phyloP scores from a whole-genome alignment of 2,797 vertebrate genomes.

The Onychomys torridus region DNA sequence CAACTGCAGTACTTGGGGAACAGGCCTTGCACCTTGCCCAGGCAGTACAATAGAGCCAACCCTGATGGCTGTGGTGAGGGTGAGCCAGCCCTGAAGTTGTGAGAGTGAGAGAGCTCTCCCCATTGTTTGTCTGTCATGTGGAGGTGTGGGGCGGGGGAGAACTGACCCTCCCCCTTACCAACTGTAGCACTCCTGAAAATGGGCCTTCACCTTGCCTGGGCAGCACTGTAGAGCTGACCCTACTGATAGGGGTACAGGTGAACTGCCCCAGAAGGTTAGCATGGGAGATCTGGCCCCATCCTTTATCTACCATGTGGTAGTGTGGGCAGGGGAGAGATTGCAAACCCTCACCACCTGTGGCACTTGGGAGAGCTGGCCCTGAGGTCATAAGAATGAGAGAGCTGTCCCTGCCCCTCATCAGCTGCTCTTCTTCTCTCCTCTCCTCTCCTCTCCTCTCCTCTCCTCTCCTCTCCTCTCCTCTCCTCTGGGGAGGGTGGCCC shows the following conservation, averaged over 20 bases:
- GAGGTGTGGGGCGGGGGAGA: too few species aligned
- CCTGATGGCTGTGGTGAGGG: too few species aligned
- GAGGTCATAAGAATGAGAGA: too few species aligned
- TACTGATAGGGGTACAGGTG: background rate
- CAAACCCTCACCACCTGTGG: background rate
- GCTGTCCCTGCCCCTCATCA: background rate
- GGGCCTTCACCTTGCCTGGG: background rate
- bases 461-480: too few species aligned
- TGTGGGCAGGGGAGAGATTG: background rate
- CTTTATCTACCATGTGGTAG: background rate
- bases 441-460: too few species aligned
- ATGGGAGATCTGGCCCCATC: background rate
- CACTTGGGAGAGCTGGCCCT: background rate
- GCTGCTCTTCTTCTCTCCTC: too few species aligned
- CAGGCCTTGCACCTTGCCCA: too few species aligned
- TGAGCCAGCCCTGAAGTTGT: too few species aligned
- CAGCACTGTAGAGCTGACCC: background rate
- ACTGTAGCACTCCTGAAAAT: background rate
- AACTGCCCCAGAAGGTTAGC: background rate
- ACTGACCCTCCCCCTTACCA: background rate
- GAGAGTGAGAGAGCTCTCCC: too few species aligned
- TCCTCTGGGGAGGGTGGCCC: background rate
- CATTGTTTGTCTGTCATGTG: too few species aligned
- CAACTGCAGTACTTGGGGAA: background rate
- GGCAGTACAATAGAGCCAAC: too few species aligned